Evolutionary conservation across 1,140 invertebrate genomes (phyloP), one percentile per base, ranked within the genome.

Genomic region (Drosophila lacteicornis): DNA sequence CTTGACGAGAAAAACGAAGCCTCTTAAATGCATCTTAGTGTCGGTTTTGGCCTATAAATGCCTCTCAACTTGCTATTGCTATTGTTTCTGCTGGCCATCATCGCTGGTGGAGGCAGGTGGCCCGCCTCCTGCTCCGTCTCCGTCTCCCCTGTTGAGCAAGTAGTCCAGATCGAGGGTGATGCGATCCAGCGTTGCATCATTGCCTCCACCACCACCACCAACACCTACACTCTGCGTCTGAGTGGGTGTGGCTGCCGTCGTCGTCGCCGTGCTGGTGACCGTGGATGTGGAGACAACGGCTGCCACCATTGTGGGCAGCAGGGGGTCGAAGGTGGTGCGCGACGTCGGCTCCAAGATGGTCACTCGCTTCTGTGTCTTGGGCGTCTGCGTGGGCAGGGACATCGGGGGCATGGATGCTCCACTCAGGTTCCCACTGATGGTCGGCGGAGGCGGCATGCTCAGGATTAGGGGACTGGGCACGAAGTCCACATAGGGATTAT

Each of bases 131-230:
- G 49, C 73, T 0, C 46, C 73, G 38, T 91, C 83, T 40, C 50
- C 33, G 11, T 43, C 53, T 7, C 79, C 84, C 13, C 80, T 71
- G 57, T 96, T 96, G 53, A 96, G 92, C 63, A 96, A 91, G 93
- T 96, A 96, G 91, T 96, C 96, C 46, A 96, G 93, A 92, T 96
- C 96, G 80, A 96, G 95, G 2, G 95, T 95, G 81, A 96, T 96
- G 75, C 96, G 94, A 91, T 96, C 95, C 3, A 96, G 92, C 93
- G 96, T 95, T 56, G 95, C 87, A 73, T 86, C 82, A 17, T 75
- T 60, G 46, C 59, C 68, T 22, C 51, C 45, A 36, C 84, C 11
- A 55, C 47, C 30, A 4, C 51, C 51, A 5, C 33, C 51, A 1
- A 15, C 40, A n/a, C 13, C 53, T 6, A 40, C 61, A 38, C 65